Evolutionary conservation across 2,113 vertebrate genomes (phyloP).

Genomic region (Eulemur rufifrons): DNA sequence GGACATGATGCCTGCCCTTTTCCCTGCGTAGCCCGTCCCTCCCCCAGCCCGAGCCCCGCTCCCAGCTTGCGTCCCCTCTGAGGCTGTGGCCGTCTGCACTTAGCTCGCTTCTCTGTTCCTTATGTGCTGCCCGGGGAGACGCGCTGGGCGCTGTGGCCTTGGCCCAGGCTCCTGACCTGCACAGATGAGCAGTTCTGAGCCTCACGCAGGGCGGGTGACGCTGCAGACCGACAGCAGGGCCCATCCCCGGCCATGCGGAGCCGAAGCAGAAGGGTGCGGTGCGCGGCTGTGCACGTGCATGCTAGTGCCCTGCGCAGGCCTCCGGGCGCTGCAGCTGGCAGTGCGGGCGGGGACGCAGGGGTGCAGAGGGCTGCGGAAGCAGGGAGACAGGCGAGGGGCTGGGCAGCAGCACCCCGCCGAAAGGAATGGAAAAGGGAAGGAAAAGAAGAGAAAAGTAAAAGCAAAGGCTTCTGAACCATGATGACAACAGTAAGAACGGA

Average conservation of each 20-base stretch:
- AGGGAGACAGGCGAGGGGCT: neutral
- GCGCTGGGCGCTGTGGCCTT: neutral
- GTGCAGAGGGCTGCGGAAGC: neutral
- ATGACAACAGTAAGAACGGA: neutral
- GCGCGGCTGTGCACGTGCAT: neutral
- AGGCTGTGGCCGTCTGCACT: neutral
- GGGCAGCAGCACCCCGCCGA: neutral
- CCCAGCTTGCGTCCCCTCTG: neutral
- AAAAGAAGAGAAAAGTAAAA: neutral
- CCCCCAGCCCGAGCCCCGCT: neutral
- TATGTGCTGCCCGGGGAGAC: neutral
- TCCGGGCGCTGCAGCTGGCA: neutral
- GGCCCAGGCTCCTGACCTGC: neutral
- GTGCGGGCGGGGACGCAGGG: neutral
- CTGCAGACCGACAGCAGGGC: neutral
- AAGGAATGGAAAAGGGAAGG: neutral
- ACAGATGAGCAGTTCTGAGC: neutral
- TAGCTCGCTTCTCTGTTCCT: neutral
- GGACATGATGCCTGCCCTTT: neutral
- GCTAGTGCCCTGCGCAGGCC: neutral
- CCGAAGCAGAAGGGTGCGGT: neutral
- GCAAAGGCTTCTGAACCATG: neutral
- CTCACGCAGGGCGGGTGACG: neutral
- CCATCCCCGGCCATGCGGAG: neutral
- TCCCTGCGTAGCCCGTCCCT: neutral